A percentile compares a stretch with the other conserved stretches of the same genome.
These are phyloP conservation scores for Mimachlamys varia DNA, from an alignment of 2,888 invertebrate species.

Conservation along the genomic window DNA sequence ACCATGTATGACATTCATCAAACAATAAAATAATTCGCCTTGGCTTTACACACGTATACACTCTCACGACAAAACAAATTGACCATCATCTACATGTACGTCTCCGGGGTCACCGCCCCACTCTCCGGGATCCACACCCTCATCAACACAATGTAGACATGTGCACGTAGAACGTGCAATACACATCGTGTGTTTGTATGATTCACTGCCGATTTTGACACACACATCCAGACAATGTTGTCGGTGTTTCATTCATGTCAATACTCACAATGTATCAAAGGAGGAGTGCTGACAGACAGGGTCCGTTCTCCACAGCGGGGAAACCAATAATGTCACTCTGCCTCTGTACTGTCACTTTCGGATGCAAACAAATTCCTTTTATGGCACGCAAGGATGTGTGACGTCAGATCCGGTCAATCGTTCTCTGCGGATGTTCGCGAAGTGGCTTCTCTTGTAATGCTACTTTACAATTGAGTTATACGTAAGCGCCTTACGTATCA, in stretches of 20 bases:
- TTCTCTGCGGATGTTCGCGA: background rate
- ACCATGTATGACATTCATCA: too few species aligned
- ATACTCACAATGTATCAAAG: background rate
- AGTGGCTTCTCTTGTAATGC: constrained; percentile 28
- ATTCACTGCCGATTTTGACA: background rate
- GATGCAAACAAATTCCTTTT: constrained; percentile 34
- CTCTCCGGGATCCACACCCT: too few species aligned
- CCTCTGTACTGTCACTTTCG: constrained; percentile 18
- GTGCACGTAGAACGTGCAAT: background rate
- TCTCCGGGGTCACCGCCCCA: too few species aligned
- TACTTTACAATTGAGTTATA: background rate
- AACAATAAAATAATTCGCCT: too few species aligned
- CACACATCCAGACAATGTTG: background rate
- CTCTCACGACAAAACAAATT: too few species aligned
- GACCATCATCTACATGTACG: too few species aligned
- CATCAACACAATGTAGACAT: background rate
- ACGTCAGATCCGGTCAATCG: constrained; percentile 33
- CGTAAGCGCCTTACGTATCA: background rate
- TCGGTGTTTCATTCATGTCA: background rate
- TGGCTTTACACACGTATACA: too few species aligned
- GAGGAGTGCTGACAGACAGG: background rate
- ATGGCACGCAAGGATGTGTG: constrained; percentile 19
- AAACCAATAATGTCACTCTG: background rate
- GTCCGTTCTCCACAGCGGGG: background rate
- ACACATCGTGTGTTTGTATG: background rate